A percentile compares a stretch with the other conserved stretches of the same genome.
phyloP scores from a whole-genome alignment of 2,888 invertebrate genomes.

The Pollenia labialis region DNA sequence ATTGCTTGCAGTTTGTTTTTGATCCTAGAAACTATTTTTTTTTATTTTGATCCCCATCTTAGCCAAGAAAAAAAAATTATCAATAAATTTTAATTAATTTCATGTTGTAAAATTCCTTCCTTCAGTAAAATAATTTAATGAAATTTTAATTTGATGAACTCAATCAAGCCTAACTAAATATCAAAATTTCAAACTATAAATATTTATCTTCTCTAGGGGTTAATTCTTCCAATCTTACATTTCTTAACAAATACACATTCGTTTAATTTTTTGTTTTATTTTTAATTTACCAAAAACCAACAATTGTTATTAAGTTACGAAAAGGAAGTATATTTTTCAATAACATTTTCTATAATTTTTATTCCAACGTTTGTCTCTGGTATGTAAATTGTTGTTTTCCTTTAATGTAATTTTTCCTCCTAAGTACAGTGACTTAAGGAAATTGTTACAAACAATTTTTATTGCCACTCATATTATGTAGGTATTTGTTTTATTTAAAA shows the following conservation, averaged over 20 bases:
- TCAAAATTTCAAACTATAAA: too few species aligned
- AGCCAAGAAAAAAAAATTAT: too few species aligned
- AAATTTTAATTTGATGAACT: too few species aligned
- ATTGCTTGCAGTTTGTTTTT: too few species aligned
- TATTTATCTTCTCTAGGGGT: background rate
- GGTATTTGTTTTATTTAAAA: background rate
- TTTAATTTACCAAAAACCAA: background rate
- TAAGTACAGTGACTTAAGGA: conserved; percentile 19
- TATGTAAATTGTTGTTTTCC: conserved; percentile 64
- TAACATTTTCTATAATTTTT: conserved; percentile 20
- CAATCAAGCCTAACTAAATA: too few species aligned
- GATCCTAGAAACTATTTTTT: too few species aligned
- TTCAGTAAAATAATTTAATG: too few species aligned
- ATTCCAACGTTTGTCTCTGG: background rate
- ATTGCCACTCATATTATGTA: background rate
- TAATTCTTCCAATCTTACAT: background rate
- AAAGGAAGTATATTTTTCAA: conserved; percentile 64
- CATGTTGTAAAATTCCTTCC: too few species aligned
- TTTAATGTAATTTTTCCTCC: conserved; percentile 29
- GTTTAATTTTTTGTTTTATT: conserved; percentile 14
- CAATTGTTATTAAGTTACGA: conserved; percentile 38
- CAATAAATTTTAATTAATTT: too few species aligned
- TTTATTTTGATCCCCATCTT: too few species aligned
- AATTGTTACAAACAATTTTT: conserved; percentile 38
- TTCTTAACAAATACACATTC: background rate